Percentiles rank a stretch among this genome's conserved stretches.
These are phyloP conservation scores for Sphaeramia orbicularis DNA, from an alignment of 2,797 vertebrate genomes.

Conservation along the genomic window DNA sequence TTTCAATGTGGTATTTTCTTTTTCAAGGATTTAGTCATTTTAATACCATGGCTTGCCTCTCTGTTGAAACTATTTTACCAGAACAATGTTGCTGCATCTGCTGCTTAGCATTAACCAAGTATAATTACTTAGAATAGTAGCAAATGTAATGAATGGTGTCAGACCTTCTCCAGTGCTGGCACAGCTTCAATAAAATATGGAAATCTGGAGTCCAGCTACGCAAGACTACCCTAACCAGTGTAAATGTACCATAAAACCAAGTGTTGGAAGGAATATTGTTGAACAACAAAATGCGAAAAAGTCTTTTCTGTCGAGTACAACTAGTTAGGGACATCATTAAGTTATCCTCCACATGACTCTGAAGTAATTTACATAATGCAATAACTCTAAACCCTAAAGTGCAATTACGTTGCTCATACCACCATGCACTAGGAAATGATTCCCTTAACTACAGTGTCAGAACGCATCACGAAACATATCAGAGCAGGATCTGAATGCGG, in stretches of 20 bases:
- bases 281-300: constrained; percentile 38
- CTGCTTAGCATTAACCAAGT: too few species aligned
- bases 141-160: too few species aligned
- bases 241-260: neutral
- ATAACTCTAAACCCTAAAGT: constrained; percentile 80
- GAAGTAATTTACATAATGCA: constrained; percentile 81
- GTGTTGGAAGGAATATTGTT: constrained; percentile 6
- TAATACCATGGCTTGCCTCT: too few species aligned
- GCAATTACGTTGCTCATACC: constrained; percentile 81
- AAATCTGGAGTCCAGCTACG: too few species aligned
- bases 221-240: too few species aligned
- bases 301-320: constrained; percentile 47
- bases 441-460: constrained; percentile 76
- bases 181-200: too few species aligned
- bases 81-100: too few species aligned
- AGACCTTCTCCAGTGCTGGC: too few species aligned
- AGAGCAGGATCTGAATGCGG: constrained; percentile 69
- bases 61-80: too few species aligned
- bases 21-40: too few species aligned
- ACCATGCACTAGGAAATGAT: constrained; percentile 76
- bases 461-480: constrained; percentile 76
- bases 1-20: too few species aligned
- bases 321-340: constrained; percentile 74
- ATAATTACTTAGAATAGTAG: too few species aligned
- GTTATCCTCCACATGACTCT: constrained; percentile 70